A percentile compares a stretch with the other conserved stretches of the same genome.
Evolutionary conservation across 2,888 invertebrate species (phyloP).

Genomic region (Pyrocoelia pectoralis): DNA sequence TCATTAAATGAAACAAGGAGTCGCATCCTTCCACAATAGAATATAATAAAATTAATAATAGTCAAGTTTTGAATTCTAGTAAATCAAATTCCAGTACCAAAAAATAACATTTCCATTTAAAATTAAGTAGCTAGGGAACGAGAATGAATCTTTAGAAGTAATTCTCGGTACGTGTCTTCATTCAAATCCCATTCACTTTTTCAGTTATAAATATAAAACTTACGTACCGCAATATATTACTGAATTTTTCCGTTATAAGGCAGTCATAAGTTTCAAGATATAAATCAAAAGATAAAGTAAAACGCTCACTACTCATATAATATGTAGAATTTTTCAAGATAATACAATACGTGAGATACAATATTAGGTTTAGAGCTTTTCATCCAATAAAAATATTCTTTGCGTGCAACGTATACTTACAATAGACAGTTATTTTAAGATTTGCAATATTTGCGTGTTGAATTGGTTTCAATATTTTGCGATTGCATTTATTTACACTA

Average conservation of each 20-base stretch:
- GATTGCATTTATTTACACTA: too few species aligned
- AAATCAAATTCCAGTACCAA: too few species aligned
- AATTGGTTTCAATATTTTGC: too few species aligned
- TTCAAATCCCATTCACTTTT: background rate
- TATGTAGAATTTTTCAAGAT: constrained; percentile 45
- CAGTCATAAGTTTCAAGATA: constrained; percentile 36
- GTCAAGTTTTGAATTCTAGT: too few species aligned
- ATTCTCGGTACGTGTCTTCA: background rate
- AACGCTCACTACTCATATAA: constrained; percentile 45
- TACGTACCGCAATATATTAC: constrained; percentile 25
- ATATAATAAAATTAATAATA: too few species aligned
- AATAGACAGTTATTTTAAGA: background rate
- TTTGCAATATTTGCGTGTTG: background rate
- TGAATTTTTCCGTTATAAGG: constrained; percentile 31
- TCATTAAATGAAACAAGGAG: too few species aligned
- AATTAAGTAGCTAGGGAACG: too few species aligned
- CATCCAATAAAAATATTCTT: background rate
- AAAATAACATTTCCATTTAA: too few species aligned
- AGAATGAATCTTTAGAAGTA: too few species aligned
- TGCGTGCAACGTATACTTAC: background rate
- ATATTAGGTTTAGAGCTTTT: constrained; percentile 10
- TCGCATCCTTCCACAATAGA: too few species aligned
- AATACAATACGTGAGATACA: constrained; percentile 29
- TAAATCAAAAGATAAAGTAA: constrained; percentile 45
- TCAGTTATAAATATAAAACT: constrained; percentile 13